Evolutionary conservation across 1,140 invertebrate genomes (phyloP).

Genomic region (Drosophila lini): DNA sequence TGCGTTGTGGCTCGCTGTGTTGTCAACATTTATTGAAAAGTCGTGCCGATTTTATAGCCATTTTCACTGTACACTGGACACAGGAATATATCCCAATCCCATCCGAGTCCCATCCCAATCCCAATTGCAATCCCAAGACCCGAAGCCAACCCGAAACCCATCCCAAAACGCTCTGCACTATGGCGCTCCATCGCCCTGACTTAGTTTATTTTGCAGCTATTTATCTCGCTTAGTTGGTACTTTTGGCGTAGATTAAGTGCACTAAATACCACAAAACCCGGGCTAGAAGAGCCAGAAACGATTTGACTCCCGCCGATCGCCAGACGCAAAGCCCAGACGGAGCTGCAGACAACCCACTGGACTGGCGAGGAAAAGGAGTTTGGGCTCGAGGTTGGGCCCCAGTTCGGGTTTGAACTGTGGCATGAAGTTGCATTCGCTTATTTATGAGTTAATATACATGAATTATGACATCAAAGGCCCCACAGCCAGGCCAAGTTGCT

Average conservation of each 20-base stretch:
- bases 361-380: slow-evolving; percentile 45
- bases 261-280: slow-evolving; percentile 69
- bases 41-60: slow-evolving; percentile 84
- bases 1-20: slow-evolving; percentile 71
- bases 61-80: slow-evolving; percentile 66
- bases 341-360: slow-evolving; percentile 47
- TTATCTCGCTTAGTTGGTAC: slow-evolving; percentile 81
- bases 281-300: slow-evolving; percentile 62
- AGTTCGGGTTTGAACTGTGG: slow-evolving; percentile 36
- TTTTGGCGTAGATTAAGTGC: slow-evolving; percentile 84
- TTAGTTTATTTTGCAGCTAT: slow-evolving; percentile 83
- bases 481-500: slow-evolving; percentile 51
- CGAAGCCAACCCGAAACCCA: slow-evolving; percentile 25
- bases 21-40: slow-evolving; percentile 84
- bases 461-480: slow-evolving; percentile 84
- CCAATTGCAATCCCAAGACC: slow-evolving; percentile 4
- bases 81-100: slow-evolving; percentile 31
- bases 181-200: slow-evolving; percentile 69
- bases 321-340: slow-evolving; percentile 49
- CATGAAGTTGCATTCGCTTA: slow-evolving; percentile 78
- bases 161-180: slow-evolving; percentile 23
- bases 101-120: slow-evolving; percentile 8
- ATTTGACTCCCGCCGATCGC: slow-evolving; percentile 65
- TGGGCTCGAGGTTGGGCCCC: slow-evolving; percentile 2
- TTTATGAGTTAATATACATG: slow-evolving; percentile 84